Evolutionary conservation across 2,113 vertebrate genomes (phyloP).

Genomic region (Callionymus lyra): DNA sequence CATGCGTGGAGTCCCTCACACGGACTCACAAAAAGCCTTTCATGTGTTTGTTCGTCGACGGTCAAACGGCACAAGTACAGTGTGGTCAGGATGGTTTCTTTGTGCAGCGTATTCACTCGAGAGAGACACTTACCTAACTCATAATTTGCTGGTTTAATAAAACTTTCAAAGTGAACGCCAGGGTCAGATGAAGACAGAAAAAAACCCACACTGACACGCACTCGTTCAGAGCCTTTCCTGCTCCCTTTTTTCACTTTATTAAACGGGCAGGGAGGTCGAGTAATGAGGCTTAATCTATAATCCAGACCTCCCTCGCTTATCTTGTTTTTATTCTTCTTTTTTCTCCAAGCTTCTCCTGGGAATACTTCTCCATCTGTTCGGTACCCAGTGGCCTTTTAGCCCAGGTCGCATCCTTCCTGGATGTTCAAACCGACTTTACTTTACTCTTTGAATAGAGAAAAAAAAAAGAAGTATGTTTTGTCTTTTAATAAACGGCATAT

Average conservation of each 20-base stretch:
- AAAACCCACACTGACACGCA: slow-evolving; percentile 19
- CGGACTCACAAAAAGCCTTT: slow-evolving; percentile 3
- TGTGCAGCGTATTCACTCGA: too few relatives aligned
- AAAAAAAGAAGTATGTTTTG: too few relatives aligned
- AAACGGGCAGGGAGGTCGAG: slow-evolving; percentile 33
- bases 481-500: too few relatives aligned
- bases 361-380: slow-evolving; percentile 18
- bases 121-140: slow-evolving; percentile 56
- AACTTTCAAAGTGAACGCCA: slow-evolving; percentile 12
- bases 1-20: slow-evolving; percentile 6
- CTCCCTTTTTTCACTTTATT: slow-evolving; percentile 12
- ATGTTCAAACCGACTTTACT: too few relatives aligned
- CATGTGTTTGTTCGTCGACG: slow-evolving; percentile 31
- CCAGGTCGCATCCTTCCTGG: too few relatives aligned
- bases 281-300: slow-evolving; percentile 31
- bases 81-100: slow-evolving; percentile 30
- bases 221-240: slow-evolving; percentile 2
- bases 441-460: too few relatives aligned
- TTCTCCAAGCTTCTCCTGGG: slow-evolving; percentile 14
- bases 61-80: slow-evolving; percentile 39
- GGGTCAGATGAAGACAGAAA: slow-evolving; percentile 23
- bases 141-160: slow-evolving; percentile 38
- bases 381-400: too few relatives aligned
- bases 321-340: slow-evolving; percentile 12
- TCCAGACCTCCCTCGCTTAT: slow-evolving; percentile 38